These are phyloP conservation scores for Oceanites oceanicus DNA, from an alignment of 2,113 vertebrate species.

Conservation along the genomic window DNA sequence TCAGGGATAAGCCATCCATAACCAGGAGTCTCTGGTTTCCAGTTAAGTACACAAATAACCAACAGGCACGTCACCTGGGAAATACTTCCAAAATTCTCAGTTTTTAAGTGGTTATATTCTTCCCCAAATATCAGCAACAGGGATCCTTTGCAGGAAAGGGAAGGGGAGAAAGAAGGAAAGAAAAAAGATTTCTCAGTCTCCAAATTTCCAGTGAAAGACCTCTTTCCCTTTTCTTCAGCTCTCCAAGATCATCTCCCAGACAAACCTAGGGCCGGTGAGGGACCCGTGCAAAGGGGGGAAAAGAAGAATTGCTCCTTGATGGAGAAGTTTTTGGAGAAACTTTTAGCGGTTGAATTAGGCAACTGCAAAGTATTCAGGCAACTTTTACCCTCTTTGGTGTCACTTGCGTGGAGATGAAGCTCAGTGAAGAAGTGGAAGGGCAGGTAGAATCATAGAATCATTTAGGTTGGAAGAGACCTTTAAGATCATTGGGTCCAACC, in stretches of 20 bases:
- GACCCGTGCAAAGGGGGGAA: rapidly evolving
- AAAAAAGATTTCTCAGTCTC: not conserved
- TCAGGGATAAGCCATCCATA: not conserved
- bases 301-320: not conserved
- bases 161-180: not conserved
- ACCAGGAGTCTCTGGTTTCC: not conserved
- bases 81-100: not conserved
- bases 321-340: not conserved
- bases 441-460: too few relatives aligned
- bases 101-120: not conserved
- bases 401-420: not conserved
- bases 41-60: not conserved
- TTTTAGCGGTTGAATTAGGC: not conserved
- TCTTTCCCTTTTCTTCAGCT: not conserved
- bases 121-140: not conserved
- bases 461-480: too few relatives aligned
- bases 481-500: too few relatives aligned
- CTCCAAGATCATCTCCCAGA: not conserved
- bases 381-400: not conserved
- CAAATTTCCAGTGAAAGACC: not conserved
- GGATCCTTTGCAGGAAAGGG: not conserved
- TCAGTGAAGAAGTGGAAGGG: not conserved
- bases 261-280: not conserved
- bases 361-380: not conserved
- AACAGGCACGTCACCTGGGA: not conserved